A percentile compares a stretch with the other conserved stretches of the same genome.
Evolutionary conservation across 1,140 invertebrate species (phyloP).

Genomic region (Cephus cinctus): DNA sequence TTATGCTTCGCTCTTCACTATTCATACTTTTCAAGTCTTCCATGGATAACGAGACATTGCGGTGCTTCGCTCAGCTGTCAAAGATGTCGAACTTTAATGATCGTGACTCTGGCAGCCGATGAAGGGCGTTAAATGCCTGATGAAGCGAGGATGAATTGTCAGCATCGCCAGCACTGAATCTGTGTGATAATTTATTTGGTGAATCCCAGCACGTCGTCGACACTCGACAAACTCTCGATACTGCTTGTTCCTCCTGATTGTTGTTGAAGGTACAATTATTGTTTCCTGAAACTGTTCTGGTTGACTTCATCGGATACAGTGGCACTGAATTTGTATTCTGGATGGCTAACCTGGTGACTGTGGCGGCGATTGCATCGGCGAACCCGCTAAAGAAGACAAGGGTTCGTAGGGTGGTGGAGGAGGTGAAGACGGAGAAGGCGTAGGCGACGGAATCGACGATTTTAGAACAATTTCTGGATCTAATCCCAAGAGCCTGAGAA

Average conservation of each 20-base stretch:
- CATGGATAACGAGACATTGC: not conserved
- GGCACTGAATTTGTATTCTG: not conserved
- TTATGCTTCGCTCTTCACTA: too few relatives aligned
- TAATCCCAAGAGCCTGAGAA: slow-evolving; percentile 55
- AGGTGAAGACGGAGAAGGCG: slow-evolving; percentile 45
- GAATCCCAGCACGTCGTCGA: slow-evolving; percentile 29
- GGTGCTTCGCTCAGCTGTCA: slow-evolving; percentile 37
- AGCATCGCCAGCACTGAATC: slow-evolving; percentile 50
- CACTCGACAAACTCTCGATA: slow-evolving; percentile 22
- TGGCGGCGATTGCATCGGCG: slow-evolving; percentile 37
- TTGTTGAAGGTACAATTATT: slow-evolving; percentile 24
- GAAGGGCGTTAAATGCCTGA: slow-evolving; percentile 29
- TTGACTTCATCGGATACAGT: not conserved
- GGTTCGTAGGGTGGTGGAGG: slow-evolving; percentile 47
- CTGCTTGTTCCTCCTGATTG: slow-evolving; percentile 16
- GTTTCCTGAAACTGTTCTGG: slow-evolving; percentile 20
- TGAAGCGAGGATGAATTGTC: slow-evolving; percentile 38
- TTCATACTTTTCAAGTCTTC: too few relatives aligned
- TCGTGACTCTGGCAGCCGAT: slow-evolving; percentile 40
- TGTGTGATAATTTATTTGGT: slow-evolving; percentile 35
- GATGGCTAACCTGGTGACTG: slow-evolving; percentile 38
- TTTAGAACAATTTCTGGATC: slow-evolving; percentile 48
- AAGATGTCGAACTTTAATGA: slow-evolving; percentile 45
- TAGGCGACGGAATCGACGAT: slow-evolving; percentile 35
- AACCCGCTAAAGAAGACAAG: slow-evolving; percentile 35